These are phyloP conservation scores for Darevskia nairensis DNA, from an alignment of 2,797 vertebrate species.

Conservation along the genomic window DNA sequence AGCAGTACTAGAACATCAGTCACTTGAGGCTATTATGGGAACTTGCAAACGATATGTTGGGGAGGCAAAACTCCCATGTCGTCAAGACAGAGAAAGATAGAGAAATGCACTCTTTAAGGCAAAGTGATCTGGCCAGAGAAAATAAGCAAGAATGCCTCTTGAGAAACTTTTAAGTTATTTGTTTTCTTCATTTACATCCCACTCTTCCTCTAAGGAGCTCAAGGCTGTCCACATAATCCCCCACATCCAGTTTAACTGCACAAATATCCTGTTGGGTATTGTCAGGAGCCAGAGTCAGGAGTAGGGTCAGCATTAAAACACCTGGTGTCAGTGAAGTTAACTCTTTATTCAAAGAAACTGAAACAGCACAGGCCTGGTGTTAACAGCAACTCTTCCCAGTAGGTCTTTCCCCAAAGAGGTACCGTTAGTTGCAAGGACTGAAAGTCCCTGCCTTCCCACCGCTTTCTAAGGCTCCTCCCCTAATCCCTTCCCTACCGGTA, in stretches of 20 bases:
- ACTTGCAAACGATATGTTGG: neutral
- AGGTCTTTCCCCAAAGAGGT: too few species aligned
- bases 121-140: neutral
- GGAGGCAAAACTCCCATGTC: neutral
- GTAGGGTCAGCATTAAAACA: too few species aligned
- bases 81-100: conserved; percentile 18
- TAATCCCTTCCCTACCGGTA: too few species aligned
- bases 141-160: neutral
- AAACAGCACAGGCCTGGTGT: too few species aligned
- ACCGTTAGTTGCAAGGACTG: too few species aligned
- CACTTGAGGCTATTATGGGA: conserved; percentile 14
- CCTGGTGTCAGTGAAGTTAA: neutral
- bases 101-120: neutral
- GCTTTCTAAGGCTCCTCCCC: too few species aligned
- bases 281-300: too few species aligned
- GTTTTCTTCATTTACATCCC: neutral
- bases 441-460: too few species aligned
- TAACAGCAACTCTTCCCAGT: too few species aligned
- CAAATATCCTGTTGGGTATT: neutral
- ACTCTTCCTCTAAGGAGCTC: neutral
- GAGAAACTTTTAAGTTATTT: neutral
- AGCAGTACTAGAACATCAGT: conserved; percentile 29
- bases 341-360: neutral
- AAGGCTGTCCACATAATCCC: neutral
- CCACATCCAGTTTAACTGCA: neutral